Evolutionary conservation across 2,888 invertebrate genomes (phyloP).

Genomic region (Villa cingulata): DNA sequence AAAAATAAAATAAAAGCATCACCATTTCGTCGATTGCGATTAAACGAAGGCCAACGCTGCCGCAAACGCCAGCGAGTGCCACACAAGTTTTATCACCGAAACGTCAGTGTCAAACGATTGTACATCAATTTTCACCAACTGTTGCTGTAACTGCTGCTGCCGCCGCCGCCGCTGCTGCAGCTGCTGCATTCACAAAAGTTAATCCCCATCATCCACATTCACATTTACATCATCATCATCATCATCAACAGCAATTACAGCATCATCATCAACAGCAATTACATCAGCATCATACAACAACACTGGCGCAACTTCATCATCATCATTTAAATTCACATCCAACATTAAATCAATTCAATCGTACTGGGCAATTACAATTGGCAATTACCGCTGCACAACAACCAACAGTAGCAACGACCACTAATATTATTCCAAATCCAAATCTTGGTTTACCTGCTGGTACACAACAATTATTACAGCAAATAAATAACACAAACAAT

Average conservation of each 20-base stretch:
- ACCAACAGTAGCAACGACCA: slow-evolving; percentile 20
- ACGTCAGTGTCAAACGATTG: slow-evolving; percentile 37
- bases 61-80: slow-evolving; percentile 39
- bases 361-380: slow-evolving; percentile 17
- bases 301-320: slow-evolving; percentile 23
- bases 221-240: slow-evolving; percentile 24
- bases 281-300: slow-evolving; percentile 36
- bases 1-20: slow-evolving; percentile 36
- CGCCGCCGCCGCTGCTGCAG: slow-evolving; percentile 23
- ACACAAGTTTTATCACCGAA: slow-evolving; percentile 39
- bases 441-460: slow-evolving; percentile 30
- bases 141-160: slow-evolving; percentile 30
- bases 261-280: no score
- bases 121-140: slow-evolving; percentile 28
- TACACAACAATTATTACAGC: slow-evolving; percentile 21
- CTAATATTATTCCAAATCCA: slow-evolving; percentile 24
- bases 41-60: slow-evolving; percentile 40
- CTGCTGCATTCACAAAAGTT: slow-evolving; percentile 27
- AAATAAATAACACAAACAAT: slow-evolving; percentile 7
- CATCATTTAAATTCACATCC: slow-evolving; percentile 18
- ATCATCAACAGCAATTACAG: slow-evolving; percentile 23
- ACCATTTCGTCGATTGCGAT: slow-evolving; percentile 41
- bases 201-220: slow-evolving; percentile 13
- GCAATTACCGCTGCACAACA: slow-evolving; percentile 18
- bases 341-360: slow-evolving; percentile 16